Base-by-base conservation (phyloP, 2,888 invertebrate species). In the Hypsopygia costalis region DNA sequence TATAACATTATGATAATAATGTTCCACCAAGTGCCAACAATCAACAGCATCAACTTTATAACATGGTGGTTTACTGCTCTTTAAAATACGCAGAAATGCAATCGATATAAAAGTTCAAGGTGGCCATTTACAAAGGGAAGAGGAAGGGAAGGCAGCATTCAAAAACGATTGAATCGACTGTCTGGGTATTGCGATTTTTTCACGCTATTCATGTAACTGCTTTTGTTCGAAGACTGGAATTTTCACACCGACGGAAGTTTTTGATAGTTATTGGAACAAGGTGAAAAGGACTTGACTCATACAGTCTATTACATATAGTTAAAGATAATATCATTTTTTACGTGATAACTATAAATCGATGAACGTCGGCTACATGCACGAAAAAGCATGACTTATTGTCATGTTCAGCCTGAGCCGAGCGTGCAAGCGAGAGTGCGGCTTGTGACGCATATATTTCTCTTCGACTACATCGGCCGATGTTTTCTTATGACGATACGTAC, bases 101-200 rank as follows among this genome's bases (percentile, higher is more conserved):
- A 62, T 62, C 62, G 55, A 62, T 64, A 50, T 10, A 39, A 58
- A 58, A 59, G 61, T 61, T 65, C 65, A 64, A 62, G 67, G 65
- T 46, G 34, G 51, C 21, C 30, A 37, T 37, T 30, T 30, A 30
- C 11, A 31, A 37, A 47, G 41, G 37, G 42, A 46, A 31, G 34
- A 20, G 40, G 25, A 32, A 37, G n/a, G 3, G 8, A 25, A 8
- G 25, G 8, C 25, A 7, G 3, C 40, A 33, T 12, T 30, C 28
- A 32, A 38, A 47, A 44, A 16, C 27, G 37, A 32, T 31, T 40
- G 30, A 42, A 33, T 41, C 38, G 29, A 41, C 28, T 32, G 36
- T 43, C 34, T 21, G 42, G 16, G 8, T 34, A 11, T 11, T 21
- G 30, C 29, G 27, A 11, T 22, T 37, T 31, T 22, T 37, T 21